Evolutionary conservation across 1,140 invertebrate genomes (phyloP), one percentile per base, ranked within the genome.

Genomic region (Piezodorus guildinii): DNA sequence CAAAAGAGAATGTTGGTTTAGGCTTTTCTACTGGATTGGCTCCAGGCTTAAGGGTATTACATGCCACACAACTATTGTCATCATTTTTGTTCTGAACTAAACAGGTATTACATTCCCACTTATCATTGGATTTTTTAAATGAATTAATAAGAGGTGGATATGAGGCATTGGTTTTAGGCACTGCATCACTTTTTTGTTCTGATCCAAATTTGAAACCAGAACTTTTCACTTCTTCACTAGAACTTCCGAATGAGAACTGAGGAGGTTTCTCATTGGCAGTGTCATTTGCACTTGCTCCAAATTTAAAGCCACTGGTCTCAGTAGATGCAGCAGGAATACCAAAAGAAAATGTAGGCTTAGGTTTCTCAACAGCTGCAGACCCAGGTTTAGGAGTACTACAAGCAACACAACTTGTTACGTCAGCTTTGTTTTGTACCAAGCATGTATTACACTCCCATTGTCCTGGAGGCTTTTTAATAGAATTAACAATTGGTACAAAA

Each of bases 51-150:
- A n/a, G 17, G 1, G 59, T 25, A n/a, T 15, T 15, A 44, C 64
- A 65, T 27, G 64, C 54, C n/a, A 61, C 59, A 72, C 83, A 85
- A 67, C 79, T 78, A 1, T 66, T 73, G 25, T 70, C 72, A 34
- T 74, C 74, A 23, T 69, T 65, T 45, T 81, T 79, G 69, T 85
- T 85, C 63, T 73, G 73, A 8, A 85, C 67, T 75, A 82, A 77
- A 68, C 84, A 85, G 14, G 74, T 72, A 45, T 77, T 75, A 71
- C 84, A 85, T 65, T 74, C 77, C 83, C 83, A 85, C 62, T 76
- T 67, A 43, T 77, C 76, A 67, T 74, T 68, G 10, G 74, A 71
- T 65, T 77, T 74, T 65, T 79, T 79, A 70, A 78, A 23, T 16
- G 52, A 56, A 56, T 56, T 56, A 16, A 56, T 25, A 23, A 56